These are phyloP conservation scores for Tinamus guttatus DNA, from an alignment of 2,113 vertebrate species.

Conservation along the genomic window DNA sequence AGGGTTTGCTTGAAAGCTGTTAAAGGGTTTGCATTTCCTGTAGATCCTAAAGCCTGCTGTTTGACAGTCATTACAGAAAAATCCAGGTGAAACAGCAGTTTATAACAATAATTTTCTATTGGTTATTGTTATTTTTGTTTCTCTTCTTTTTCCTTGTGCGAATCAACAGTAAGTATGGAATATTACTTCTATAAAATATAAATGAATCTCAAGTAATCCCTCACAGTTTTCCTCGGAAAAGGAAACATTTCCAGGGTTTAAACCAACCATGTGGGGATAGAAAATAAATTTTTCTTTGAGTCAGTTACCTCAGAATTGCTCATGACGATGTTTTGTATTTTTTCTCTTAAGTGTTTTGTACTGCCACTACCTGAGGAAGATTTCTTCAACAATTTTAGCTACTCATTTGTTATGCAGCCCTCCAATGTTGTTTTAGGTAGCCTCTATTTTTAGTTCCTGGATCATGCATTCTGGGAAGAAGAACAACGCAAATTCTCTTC, in stretches of 20 bases:
- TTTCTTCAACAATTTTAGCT: not conserved
- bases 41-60: constrained; percentile 7
- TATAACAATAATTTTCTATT: not conserved
- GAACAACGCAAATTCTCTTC: constrained; percentile 7
- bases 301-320: not conserved
- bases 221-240: not conserved
- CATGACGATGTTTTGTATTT: not conserved
- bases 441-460: constrained; percentile 47
- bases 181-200: not conserved
- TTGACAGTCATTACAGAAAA: not conserved
- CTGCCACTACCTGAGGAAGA: not conserved
- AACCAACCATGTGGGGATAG: not conserved
- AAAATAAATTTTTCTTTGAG: not conserved
- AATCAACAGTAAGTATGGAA: not conserved
- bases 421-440: not conserved
- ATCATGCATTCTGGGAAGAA: not conserved
- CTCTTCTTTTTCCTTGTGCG: not conserved
- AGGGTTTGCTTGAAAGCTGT: constrained; percentile 28
- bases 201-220: not conserved
- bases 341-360: not conserved
- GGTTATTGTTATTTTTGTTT: too few relatives aligned
- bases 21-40: constrained; percentile 12
- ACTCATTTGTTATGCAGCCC: not conserved
- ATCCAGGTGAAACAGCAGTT: not conserved
- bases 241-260: not conserved